A percentile compares a stretch with the other conserved stretches of the same genome.
phyloP scores from a whole-genome alignment of 2,797 vertebrate species.

The Hippocampus kuda region DNA sequence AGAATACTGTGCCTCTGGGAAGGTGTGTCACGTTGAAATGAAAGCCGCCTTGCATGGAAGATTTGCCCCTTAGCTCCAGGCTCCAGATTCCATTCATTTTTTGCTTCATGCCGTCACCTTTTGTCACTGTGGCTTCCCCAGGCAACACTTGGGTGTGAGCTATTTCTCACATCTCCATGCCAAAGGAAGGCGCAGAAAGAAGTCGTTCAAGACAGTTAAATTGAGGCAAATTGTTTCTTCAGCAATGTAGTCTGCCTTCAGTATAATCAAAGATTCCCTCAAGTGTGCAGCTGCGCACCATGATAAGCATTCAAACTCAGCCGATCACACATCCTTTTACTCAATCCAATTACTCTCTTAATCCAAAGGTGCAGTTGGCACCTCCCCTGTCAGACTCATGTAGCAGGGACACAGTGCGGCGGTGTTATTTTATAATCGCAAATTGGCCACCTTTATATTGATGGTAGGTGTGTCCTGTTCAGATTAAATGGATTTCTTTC shows the following conservation, averaged over 20 bases:
- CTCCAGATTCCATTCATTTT: slow-evolving; percentile 39
- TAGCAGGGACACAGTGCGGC: slow-evolving; percentile 27
- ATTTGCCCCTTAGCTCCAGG: slow-evolving; percentile 30
- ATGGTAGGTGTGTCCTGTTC: slow-evolving; percentile 37
- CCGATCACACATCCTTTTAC: slow-evolving; percentile 44
- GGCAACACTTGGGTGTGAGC: slow-evolving; percentile 14
- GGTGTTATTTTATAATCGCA: slow-evolving; percentile 47
- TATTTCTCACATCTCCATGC: slow-evolving; percentile 18
- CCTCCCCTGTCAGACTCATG: slow-evolving; percentile 28
- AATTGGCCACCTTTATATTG: slow-evolving; percentile 50
- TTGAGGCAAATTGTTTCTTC: slow-evolving; percentile 9
- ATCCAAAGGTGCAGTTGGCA: slow-evolving; percentile 50
- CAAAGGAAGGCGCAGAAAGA: slow-evolving; percentile 6
- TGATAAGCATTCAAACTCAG: slow-evolving; percentile 48
- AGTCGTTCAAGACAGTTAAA: slow-evolving; percentile 3
- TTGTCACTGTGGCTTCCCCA: slow-evolving; percentile 22
- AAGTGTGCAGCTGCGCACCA: slow-evolving; percentile 44
- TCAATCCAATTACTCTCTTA: slow-evolving; percentile 60
- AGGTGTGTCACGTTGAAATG: slow-evolving; percentile 28
- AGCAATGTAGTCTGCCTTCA: slow-evolving; percentile 28
- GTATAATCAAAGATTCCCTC: slow-evolving; percentile 24
- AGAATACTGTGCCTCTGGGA: slow-evolving; percentile 25
- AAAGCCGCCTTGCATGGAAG: slow-evolving; percentile 34
- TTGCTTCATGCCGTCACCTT: slow-evolving; percentile 25
- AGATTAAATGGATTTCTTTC: slow-evolving; percentile 33